These are phyloP conservation scores for Athripsodes cinereus DNA, from an alignment of 2,888 invertebrate species.

Conservation along the genomic window DNA sequence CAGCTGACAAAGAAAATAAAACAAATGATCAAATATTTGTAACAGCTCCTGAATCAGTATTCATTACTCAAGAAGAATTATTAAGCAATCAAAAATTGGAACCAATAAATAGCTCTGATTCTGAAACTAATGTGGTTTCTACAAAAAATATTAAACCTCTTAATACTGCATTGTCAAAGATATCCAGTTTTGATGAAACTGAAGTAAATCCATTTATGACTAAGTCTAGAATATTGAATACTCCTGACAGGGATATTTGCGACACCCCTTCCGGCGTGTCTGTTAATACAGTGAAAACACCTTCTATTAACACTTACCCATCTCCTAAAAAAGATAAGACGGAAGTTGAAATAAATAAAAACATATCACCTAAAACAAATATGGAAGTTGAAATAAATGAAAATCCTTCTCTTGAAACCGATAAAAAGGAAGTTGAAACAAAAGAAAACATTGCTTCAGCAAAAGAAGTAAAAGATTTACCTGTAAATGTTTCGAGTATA, in stretches of 20 bases:
- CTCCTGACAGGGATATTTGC: constrained; percentile 4
- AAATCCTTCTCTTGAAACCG: neutral
- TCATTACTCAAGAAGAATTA: too few species aligned
- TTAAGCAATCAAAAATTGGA: too few species aligned
- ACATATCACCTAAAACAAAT: neutral
- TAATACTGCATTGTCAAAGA: neutral
- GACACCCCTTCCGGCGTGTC: neutral
- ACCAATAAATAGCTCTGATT: too few species aligned
- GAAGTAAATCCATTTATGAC: constrained; percentile 11
- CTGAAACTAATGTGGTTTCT: too few species aligned
- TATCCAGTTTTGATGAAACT: neutral
- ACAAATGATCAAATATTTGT: too few species aligned
- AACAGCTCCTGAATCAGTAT: too few species aligned
- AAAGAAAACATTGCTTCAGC: neutral
- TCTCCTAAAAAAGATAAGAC: too few species aligned
- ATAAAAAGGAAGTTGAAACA: neutral
- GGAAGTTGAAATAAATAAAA: neutral
- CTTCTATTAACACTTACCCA: neutral
- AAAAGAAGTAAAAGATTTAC: neutral
- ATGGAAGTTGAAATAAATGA: too few species aligned
- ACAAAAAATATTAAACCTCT: too few species aligned
- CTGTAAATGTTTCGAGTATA: neutral
- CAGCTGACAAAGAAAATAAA: too few species aligned
- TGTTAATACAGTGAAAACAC: neutral
- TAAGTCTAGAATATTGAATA: constrained; percentile 6